Base-by-base conservation (phyloP, 2,888 invertebrate species). In the Netelia inedita region DNA sequence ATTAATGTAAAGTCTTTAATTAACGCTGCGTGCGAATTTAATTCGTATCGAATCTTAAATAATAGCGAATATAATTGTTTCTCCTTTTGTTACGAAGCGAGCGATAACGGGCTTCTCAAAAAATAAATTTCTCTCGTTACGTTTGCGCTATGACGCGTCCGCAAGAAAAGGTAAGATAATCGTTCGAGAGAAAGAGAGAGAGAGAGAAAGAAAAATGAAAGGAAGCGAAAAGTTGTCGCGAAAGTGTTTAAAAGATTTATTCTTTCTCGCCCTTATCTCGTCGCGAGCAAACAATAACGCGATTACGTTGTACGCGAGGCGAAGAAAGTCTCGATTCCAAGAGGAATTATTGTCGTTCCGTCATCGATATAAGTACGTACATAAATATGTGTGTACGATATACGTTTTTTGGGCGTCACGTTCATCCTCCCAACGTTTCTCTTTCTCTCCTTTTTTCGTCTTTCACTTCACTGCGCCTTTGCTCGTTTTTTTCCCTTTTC, bases 231-330 rank as follows among this genome's bases (percentile, higher is more conserved):
- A 53, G 28, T 41, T 68, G 69, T 72, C 72, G 59, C 35, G 14
- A 83, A 80, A 76, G 59, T 53, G 71, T n/a, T 79, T 79, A 65
- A 71, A 72, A 76, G 72, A 79, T 76, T 75, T 82, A 66, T 72
- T 66, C 65, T 55, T 65, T 43, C 3, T 53, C 63, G 46, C 23
- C 50, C 66, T 84, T 81, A 84, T 81, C 84, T 84, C 59, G 69
- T 74, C 69, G 73, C 68, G 68, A 72, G 81, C 81, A 84, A 81
- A 84, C 78, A 84, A 63, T 73, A 72, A 78, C 73, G 73, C 53
- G 65, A 57, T 83, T 83, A 59, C 59, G 43, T 41, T 59, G 72
- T 43, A 19, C 53, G 35, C 53, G 35, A 65, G 10, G 6, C 19
- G n/a, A 66, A 43, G 9, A 35, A 28, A 16, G 11, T 10, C 65